A percentile compares a stretch with the other conserved stretches of the same genome.
phyloP scores from a whole-genome alignment of 2,888 invertebrate species.

The Mesochorus sp. region DNA sequence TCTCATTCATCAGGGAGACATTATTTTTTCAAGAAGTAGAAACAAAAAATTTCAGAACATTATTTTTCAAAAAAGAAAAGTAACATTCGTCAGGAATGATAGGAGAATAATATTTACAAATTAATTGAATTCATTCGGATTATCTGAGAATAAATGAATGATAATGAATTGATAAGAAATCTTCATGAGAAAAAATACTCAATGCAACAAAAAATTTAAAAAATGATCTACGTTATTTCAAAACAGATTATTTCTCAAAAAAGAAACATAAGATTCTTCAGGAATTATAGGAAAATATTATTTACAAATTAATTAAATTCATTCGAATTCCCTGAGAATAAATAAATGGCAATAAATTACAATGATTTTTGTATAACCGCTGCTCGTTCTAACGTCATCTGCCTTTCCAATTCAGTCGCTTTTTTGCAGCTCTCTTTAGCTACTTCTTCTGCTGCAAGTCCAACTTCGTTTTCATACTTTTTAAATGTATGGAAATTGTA shows the following conservation, averaged over 20 bases:
- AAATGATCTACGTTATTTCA: no score
- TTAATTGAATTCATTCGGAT: background rate
- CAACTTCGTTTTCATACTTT: constrained; percentile 31
- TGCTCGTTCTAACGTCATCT: constrained; percentile 23
- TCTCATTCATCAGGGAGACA: no score
- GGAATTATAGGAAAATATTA: no score
- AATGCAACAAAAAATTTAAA: background rate
- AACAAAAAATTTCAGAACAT: background rate
- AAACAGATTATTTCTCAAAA: no score
- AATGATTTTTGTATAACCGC: constrained; percentile 11
- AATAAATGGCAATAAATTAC: constrained; percentile 6
- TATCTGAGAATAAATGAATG: background rate
- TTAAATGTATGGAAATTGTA: constrained; percentile 10
- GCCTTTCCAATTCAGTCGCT: constrained; percentile 15
- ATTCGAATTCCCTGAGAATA: background rate
- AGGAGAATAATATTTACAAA: constrained; percentile 7
- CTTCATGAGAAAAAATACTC: background rate
- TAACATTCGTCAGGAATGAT: background rate
- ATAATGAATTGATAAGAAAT: background rate
- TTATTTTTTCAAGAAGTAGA: no score
- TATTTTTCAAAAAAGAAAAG: constrained; percentile 1
- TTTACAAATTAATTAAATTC: background rate
- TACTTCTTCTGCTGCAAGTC: constrained; percentile 21
- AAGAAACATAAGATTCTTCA: no score
- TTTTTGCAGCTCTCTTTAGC: constrained; percentile 28